These are phyloP conservation scores for Eupsilia transversa DNA, from an alignment of 2,888 invertebrate species.

Conservation along the genomic window DNA sequence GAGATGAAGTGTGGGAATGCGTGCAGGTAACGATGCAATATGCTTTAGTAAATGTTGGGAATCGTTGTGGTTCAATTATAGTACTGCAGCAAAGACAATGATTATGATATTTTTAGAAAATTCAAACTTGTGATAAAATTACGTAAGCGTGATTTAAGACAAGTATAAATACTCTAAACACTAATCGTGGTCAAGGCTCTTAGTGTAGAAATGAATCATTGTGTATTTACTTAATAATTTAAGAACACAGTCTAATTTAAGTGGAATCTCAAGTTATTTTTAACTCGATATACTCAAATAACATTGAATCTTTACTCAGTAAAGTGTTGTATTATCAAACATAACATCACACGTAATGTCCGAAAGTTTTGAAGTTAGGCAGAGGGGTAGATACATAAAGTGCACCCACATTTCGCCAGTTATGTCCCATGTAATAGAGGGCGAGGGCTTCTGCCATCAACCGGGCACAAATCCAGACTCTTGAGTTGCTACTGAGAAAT, in stretches of 20 bases:
- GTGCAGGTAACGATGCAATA: conserved; percentile 85
- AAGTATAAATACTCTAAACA: not conserved
- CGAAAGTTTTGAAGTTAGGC: not conserved
- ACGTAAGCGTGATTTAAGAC: conserved; percentile 11
- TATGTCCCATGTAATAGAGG: not conserved
- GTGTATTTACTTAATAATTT: not conserved
- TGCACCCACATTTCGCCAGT: not conserved
- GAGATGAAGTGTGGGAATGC: conserved; percentile 85
- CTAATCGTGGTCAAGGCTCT: conserved; percentile 1
- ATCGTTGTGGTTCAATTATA: conserved; percentile 63
- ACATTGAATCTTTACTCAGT: not conserved
- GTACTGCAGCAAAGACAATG: not conserved
- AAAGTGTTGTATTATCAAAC: not conserved
- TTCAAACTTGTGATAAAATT: not conserved
- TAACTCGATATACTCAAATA: not conserved
- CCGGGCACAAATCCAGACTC: not conserved
- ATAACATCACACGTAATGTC: not conserved
- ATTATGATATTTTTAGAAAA: not conserved
- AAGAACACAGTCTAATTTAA: not conserved
- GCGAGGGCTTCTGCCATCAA: not conserved
- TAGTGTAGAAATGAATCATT: not conserved
- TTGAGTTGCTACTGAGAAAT: not conserved
- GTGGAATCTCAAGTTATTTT: not conserved
- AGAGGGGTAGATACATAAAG: not conserved
- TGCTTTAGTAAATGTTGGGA: conserved; percentile 69